Conservation (phyloP, 2,888 invertebrate genomes). For the Drosophila ochracea region DNA sequence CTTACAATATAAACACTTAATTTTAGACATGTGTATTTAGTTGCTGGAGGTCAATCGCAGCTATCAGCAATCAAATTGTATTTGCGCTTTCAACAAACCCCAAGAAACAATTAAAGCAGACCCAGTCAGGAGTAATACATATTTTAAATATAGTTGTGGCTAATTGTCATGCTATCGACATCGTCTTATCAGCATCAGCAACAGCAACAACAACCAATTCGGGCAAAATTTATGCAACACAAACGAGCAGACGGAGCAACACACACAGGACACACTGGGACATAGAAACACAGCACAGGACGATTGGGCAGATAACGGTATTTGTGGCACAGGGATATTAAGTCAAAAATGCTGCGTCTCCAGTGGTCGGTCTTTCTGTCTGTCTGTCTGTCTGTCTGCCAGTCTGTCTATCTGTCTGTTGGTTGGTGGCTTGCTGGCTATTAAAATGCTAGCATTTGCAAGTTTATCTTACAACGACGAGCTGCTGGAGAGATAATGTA, state of each 20-base stretch:
- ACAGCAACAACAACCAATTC: slow-evolving; percentile 58
- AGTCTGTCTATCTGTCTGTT: slow-evolving; percentile 1
- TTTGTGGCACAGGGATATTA: slow-evolving; percentile 56
- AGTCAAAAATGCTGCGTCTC: slow-evolving; percentile 72
- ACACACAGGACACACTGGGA: slow-evolving; percentile 27
- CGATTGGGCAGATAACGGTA: slow-evolving; percentile 42
- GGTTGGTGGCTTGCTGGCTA: slow-evolving; percentile 48
- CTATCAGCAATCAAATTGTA: slow-evolving; percentile 65
- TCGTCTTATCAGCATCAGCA: slow-evolving; percentile 60
- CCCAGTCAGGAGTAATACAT: slow-evolving; percentile 33
- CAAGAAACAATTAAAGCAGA: slow-evolving; percentile 71
- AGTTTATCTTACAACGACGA: slow-evolving; percentile 68
- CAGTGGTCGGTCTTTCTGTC: slow-evolving; percentile 19
- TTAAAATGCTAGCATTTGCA: slow-evolving; percentile 82
- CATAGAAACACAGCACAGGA: slow-evolving; percentile 25
- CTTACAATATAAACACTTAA: background rate
- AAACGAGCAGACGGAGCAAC: slow-evolving; percentile 40
- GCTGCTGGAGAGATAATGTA: slow-evolving; percentile 63
- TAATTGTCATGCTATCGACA: slow-evolving; percentile 78
- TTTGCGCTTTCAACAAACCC: slow-evolving; percentile 69
- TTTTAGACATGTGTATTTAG: background rate
- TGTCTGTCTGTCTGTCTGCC: background rate
- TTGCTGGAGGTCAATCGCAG: slow-evolving; percentile 18
- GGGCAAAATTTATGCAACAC: slow-evolving; percentile 69
- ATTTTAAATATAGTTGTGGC: slow-evolving; percentile 69